phyloP scores from a whole-genome alignment of 2,888 invertebrate species.

The Acrocera orbiculus region DNA sequence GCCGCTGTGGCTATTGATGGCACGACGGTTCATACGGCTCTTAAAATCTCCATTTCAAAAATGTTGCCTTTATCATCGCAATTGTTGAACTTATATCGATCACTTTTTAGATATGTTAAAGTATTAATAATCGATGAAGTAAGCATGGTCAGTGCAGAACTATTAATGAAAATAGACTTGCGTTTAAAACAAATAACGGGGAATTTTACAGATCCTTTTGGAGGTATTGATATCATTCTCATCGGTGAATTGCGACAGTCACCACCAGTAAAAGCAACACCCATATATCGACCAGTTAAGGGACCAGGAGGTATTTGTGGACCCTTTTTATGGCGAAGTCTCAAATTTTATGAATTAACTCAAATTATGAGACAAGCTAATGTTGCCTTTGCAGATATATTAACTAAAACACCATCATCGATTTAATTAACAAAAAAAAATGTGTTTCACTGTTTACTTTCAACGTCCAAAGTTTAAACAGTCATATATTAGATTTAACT shows the following conservation, averaged over 20 bases:
- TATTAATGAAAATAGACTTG: slow-evolving; percentile 18
- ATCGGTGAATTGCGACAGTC: slow-evolving; percentile 13
- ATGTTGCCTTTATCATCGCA: slow-evolving; percentile 14
- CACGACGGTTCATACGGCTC: slow-evolving; percentile 23
- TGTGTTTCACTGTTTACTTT: too few relatives aligned
- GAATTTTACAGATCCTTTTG: slow-evolving; percentile 18
- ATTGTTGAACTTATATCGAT: slow-evolving; percentile 11
- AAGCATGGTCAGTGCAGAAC: slow-evolving; percentile 22
- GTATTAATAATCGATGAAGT: slow-evolving; percentile 24
- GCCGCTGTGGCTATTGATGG: slow-evolving; percentile 25
- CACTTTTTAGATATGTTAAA: slow-evolving; percentile 17
- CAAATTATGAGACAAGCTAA: slow-evolving; percentile 11
- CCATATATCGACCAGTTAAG: slow-evolving; percentile 13
- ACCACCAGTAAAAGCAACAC: slow-evolving; percentile 16
- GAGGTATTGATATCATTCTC: slow-evolving; percentile 12
- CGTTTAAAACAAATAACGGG: slow-evolving; percentile 23
- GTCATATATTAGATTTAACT: too few relatives aligned
- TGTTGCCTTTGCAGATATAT: slow-evolving; percentile 6
- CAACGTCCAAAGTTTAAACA: too few relatives aligned
- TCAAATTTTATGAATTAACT: slow-evolving; percentile 4
- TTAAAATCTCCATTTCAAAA: slow-evolving; percentile 16
- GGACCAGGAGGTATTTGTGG: slow-evolving; percentile 4
- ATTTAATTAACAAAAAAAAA: too few relatives aligned
- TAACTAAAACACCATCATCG: too few relatives aligned
- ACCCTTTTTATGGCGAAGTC: slow-evolving; percentile 1